phyloP scores from a whole-genome alignment of 2,113 vertebrate species.

The Prochilodus magdalenae region DNA sequence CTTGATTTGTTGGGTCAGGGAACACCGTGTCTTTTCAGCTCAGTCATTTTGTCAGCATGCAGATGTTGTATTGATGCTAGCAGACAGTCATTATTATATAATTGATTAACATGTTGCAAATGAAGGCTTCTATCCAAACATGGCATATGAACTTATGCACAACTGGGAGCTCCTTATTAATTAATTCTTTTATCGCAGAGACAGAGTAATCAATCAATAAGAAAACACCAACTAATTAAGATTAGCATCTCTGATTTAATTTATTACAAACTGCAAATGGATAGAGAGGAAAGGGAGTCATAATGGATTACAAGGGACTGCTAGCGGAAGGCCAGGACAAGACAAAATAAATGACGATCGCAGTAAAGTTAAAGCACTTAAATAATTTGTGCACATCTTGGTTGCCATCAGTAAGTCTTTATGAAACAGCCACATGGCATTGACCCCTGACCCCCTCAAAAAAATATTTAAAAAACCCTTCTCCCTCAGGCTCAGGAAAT shows the following conservation, averaged over 20 bases:
- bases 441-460: slow-evolving; percentile 6
- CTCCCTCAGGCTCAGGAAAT: not conserved
- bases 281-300: not conserved
- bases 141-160: not conserved
- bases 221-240: not conserved
- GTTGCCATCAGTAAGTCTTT: not conserved
- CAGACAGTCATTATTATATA: not conserved
- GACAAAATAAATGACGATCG: not conserved
- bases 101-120: not conserved
- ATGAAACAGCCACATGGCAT: not conserved
- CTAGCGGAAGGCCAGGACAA: not conserved
- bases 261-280: not conserved
- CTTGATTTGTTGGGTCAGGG: not conserved
- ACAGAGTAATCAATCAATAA: not conserved
- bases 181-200: not conserved
- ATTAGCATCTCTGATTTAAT: not conserved
- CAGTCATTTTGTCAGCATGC: not conserved
- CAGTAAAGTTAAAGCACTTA: not conserved
- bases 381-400: not conserved
- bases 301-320: not conserved
- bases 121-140: not conserved
- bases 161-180: not conserved
- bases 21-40: not conserved
- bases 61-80: not conserved
- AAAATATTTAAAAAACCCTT: not conserved